Evolutionary conservation across 2,888 invertebrate genomes (phyloP), one percentile per base, ranked within the genome.

Genomic region (Drosophila kuntzei): DNA sequence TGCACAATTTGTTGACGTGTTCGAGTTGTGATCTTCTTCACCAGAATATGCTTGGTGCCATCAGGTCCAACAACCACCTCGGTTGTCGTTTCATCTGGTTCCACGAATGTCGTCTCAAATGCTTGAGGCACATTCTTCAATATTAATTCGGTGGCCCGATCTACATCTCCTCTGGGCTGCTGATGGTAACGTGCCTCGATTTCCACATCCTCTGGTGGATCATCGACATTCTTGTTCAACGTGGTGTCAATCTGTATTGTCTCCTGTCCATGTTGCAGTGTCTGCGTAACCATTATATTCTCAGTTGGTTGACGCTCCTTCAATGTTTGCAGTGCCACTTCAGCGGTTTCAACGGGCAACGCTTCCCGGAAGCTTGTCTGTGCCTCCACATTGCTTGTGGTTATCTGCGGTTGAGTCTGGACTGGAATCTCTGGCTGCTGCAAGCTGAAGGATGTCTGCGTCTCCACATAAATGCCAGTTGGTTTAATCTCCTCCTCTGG

Each of bases 31-130:
- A 96, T 90, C 91, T 96, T 96, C 75, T 94, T 95, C 0, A 97
- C 95, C 61, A 97, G 95, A 51, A 97, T 96, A 76, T 96, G 94
- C 87, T 95, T 96, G 0, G 96, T 96, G 4, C 97, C 97, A 90
- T 97, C 96, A 16, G 96, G 94, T 83, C 96, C 96, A 0, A 95
- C 94, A 0, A 95, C 94, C n/a, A 96, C 94, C 3, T 96, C 95
- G 0, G 96, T 97, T 0, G 96, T 96, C 1, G 96, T 96, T 90
- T 96, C 95, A 90, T 96, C 96, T 0, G 97, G 97, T 90, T 97
- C 96, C 0, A 96, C 94, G 90, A 97, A 94, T 4, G 96, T 94
- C 0, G 97, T 96, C 91, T 97, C 96, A 87, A 96, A 97, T 0
- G 96, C 94, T 80, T 96, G 95, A 0, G 96, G 96, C 29, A 95